Base-by-base conservation (phyloP, 2,797 vertebrate genomes). In the Enteromius treurensis region DNA sequence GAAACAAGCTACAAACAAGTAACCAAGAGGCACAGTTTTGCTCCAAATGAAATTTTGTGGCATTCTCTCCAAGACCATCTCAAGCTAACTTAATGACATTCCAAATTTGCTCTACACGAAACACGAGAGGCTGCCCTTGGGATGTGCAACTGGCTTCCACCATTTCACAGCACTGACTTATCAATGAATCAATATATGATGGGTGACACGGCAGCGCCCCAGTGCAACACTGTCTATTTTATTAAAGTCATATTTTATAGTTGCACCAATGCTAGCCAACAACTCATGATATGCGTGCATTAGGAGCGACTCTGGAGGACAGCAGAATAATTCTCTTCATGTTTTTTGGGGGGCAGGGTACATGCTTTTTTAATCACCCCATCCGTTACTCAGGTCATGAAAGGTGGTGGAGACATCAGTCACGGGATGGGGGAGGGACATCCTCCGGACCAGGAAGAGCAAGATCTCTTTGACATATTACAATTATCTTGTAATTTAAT, bases 221-320 rank as follows among this genome's bases (percentile, higher is more conserved):
- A 85, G 60, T 62, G 79, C 75, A 34, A 45, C 73, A 67, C 45
- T 29, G 29, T 53, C 77, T 62, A 68, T 67, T 51, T 86, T 87
- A 85, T 89, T 87, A 87, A 80, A 73, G 53, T 86, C 82, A 85
- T 86, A 84, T 86, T 80, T 88, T 88, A 86, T 49, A 51, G 40
- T 7, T n/a, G 40, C 26, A 75, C 55, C 82, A 70, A 47, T 75
- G 47, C 60, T 34, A n/a, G 42, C 19, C 74, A 85, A 67, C 62
- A 42, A 42, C 40, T 37, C 65, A 83, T 47, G 64, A 77, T 75
- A 34, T n/a, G 21, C 45, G 62, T 51, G 37, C 32, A 62, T 83
- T 83, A 75, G 70, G 73, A 70, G 45, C 73, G 5, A 79, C 77
- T 84, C 34, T 40, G 2, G 15, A 79, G 47, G 23, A 77, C 67